A percentile compares a stretch with the other conserved stretches of the same genome.
These are phyloP conservation scores for Brachyptera putata DNA, from an alignment of 2,888 invertebrate species.

Conservation along the genomic window DNA sequence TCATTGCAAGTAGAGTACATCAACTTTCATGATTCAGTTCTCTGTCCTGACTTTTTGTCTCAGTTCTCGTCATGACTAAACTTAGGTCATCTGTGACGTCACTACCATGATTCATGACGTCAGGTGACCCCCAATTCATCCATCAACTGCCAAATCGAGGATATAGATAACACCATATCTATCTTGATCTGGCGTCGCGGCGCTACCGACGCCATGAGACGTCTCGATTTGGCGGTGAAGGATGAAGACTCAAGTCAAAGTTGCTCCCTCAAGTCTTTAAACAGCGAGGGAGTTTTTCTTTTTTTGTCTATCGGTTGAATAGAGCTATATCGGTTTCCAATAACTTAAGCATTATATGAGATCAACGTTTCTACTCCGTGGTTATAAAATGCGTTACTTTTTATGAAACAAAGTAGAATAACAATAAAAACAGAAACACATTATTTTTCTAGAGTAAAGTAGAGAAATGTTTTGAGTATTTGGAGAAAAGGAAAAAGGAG, in stretches of 20 bases:
- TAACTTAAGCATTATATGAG: slow-evolving; percentile 20
- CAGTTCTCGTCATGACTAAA: not conserved
- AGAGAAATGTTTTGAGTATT: too few relatives aligned
- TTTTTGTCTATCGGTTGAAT: slow-evolving; percentile 19
- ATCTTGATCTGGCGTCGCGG: slow-evolving; percentile 24
- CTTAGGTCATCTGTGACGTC: not conserved
- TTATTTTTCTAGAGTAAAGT: too few relatives aligned
- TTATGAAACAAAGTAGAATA: too few relatives aligned
- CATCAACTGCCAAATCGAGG: slow-evolving; percentile 28
- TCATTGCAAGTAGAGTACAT: too few relatives aligned
- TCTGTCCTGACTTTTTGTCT: too few relatives aligned
- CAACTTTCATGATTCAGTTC: too few relatives aligned
- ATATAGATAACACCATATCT: slow-evolving; percentile 26
- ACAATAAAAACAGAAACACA: too few relatives aligned
- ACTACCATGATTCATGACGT: slow-evolving; percentile 23
- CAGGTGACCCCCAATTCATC: slow-evolving; percentile 27
- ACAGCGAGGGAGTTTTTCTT: slow-evolving; percentile 21
- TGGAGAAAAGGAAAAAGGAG: too few relatives aligned
- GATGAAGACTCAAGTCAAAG: slow-evolving; percentile 23
- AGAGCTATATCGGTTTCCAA: slow-evolving; percentile 23
- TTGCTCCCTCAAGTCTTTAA: slow-evolving; percentile 24
- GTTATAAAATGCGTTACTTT: not conserved
- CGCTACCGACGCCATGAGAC: slow-evolving; percentile 1
- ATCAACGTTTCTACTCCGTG: slow-evolving; percentile 10
- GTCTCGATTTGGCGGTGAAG: slow-evolving; percentile 23